Evolutionary conservation across 2,113 vertebrate genomes (phyloP), one percentile per base, ranked within the genome.

Genomic region (Hyaena hyaena): DNA sequence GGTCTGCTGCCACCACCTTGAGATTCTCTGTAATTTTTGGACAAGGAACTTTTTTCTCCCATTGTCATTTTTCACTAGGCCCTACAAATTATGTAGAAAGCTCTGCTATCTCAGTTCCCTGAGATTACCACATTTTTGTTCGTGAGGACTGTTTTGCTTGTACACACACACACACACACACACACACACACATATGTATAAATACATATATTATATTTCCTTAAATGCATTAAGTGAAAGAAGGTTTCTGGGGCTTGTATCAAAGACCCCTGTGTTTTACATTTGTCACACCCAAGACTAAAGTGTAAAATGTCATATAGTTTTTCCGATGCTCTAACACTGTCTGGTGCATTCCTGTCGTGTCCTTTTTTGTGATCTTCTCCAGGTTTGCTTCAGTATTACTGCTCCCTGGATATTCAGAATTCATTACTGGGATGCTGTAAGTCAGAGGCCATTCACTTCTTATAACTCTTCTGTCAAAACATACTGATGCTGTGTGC

Each of bases 351-450:
- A 48, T 85, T 90, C 23, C 12, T 93, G 21, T 48, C 53, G 74
- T 12, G 11, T 28, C 10, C 61, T 28, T 89, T 85, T 74, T 35
- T 68, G 14, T 61, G 50, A 91, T 74, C 50, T 80, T 92, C 26
- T 89, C 71, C 8, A 81, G 43, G 61, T 84, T 93, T 93, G 33
- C 53, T 82, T 82, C 15, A 88, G 10, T 31, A 82, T 83, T 39
- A 89, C 1, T 80, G 31, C 23, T 90, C 39, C 39, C 68, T 86
- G 69, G 26, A 88, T 55, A 86, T 74, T 90, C 55, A 96, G 33
- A 93, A 87, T 95, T 97, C 61, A 96, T 90, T 93, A 90, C 31
- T 10, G 6, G 23, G 50, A 48, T 63, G 19, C 26, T 92, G 1
- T 28, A 90, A 89, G 26, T 89, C 43, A 89, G 55, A 95, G 73